These are phyloP conservation scores for Isotomurus palustris DNA, from an alignment of 2,888 invertebrate genomes.

Conservation along the genomic window DNA sequence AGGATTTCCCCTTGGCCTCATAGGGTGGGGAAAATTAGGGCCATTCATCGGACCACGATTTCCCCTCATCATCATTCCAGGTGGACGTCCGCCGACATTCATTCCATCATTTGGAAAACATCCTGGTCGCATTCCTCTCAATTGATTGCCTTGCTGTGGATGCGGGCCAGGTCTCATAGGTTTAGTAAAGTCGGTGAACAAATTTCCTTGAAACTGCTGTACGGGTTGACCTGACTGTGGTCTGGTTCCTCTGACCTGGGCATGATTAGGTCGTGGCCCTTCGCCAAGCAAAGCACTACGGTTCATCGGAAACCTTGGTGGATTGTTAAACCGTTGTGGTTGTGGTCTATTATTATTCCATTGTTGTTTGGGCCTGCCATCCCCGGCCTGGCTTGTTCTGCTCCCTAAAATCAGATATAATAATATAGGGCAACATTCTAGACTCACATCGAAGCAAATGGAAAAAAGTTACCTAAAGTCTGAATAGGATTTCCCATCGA, in stretches of 20 bases:
- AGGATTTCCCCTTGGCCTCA: no score
- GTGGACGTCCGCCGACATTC: no score
- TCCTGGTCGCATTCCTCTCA: no score
- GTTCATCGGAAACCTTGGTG: conserved; percentile 14
- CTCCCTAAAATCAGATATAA: conserved; percentile 1
- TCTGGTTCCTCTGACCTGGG: conserved; percentile 9
- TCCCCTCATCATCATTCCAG: conserved; percentile 1
- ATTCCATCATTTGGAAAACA: no score
- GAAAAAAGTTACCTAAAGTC: conserved; percentile 31
- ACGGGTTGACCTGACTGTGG: conserved; percentile 15
- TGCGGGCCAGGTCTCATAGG: conserved; percentile 28
- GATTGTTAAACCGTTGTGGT: conserved; percentile 11
- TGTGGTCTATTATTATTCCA: conserved; percentile 7
- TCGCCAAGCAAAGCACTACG: conserved; percentile 13
- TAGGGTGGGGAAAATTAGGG: neutral
- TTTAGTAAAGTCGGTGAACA: conserved; percentile 40
- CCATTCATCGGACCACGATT: neutral
- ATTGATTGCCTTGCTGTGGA: conserved; percentile 6
- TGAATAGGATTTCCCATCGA: conserved; percentile 32
- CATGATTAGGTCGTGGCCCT: neutral
- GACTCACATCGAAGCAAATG: neutral
- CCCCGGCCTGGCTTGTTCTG: neutral
- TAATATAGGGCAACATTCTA: neutral
- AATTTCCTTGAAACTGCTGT: conserved; percentile 34
- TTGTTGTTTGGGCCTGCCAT: neutral